These are phyloP conservation scores for Kryptopterus vitreolus DNA, from an alignment of 2,797 vertebrate genomes.

Conservation along the genomic window DNA sequence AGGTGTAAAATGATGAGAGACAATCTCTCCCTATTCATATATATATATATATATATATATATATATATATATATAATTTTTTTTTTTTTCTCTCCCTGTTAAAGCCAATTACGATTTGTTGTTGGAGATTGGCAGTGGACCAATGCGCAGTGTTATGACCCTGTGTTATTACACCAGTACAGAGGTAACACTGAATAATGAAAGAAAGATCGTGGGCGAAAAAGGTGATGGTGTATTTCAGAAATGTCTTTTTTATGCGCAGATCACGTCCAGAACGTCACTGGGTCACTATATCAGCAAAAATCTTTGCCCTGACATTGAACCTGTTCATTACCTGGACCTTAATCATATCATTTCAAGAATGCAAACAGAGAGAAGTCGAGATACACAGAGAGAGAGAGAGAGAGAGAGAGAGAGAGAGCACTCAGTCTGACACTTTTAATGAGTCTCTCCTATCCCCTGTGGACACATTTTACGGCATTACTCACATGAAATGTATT, in stretches of 20 bases:
- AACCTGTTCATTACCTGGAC: background rate
- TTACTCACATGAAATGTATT: constrained; percentile 10
- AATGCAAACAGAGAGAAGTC: background rate
- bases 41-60: no score
- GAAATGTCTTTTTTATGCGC: background rate
- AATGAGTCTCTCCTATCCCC: background rate
- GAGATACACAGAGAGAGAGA: no score
- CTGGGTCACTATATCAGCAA: background rate
- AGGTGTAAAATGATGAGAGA: no score
- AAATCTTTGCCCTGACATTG: background rate
- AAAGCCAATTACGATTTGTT: background rate
- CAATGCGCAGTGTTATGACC: background rate
- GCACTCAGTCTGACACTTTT: constrained; percentile 4
- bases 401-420: no score
- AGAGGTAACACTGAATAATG: background rate
- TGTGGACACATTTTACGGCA: background rate
- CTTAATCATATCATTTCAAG: background rate
- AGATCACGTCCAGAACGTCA: background rate
- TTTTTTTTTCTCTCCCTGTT: no score
- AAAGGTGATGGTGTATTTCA: background rate
- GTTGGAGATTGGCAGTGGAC: background rate
- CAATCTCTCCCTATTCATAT: no score
- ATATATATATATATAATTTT: no score
- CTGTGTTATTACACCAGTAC: background rate
- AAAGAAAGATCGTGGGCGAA: background rate